phyloP scores from a whole-genome alignment of 2,797 vertebrate genomes.

The Chaetodon trifasciatus region DNA sequence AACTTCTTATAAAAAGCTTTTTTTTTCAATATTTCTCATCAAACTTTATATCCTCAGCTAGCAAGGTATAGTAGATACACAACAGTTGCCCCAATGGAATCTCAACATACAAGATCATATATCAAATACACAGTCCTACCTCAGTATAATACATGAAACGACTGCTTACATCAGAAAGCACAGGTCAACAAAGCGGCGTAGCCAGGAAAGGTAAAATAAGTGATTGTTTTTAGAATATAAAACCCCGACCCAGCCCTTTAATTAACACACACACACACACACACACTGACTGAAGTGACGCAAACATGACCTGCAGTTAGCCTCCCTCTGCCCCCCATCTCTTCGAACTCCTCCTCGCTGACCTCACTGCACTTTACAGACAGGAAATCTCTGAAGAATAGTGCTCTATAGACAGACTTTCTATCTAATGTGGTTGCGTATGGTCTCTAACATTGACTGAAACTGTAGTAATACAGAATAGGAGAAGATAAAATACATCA shows the following conservation, averaged over 20 bases:
- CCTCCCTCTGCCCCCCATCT: neutral
- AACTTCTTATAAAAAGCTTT: slow-evolving; percentile 58
- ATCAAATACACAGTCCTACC: slow-evolving; percentile 74
- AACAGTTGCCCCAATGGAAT: slow-evolving; percentile 33
- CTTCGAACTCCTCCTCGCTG: slow-evolving; percentile 1
- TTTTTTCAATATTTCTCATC: slow-evolving; percentile 34
- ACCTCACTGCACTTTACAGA: slow-evolving; percentile 12
- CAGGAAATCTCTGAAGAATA: slow-evolving; percentile 32
- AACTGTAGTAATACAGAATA: slow-evolving; percentile 38
- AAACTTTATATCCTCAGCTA: slow-evolving; percentile 65
- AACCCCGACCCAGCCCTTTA: slow-evolving; percentile 60
- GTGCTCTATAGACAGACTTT: slow-evolving; percentile 40
- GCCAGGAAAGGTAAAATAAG: slow-evolving; percentile 62
- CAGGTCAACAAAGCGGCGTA: slow-evolving; percentile 55
- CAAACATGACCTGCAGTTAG: slow-evolving; percentile 35
- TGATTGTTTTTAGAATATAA: slow-evolving; percentile 60
- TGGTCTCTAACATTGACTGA: slow-evolving; percentile 45
- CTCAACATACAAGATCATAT: slow-evolving; percentile 51
- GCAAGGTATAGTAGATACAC: slow-evolving; percentile 45
- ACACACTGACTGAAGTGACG: slow-evolving; percentile 40
- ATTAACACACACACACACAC: slow-evolving; percentile 53
- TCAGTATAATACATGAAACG: slow-evolving; percentile 71
- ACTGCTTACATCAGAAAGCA: slow-evolving; percentile 72
- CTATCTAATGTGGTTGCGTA: slow-evolving; percentile 33
- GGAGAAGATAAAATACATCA: slow-evolving; percentile 48